These are phyloP conservation scores for Pheosia gnoma DNA, from an alignment of 2,888 invertebrate species.

Conservation along the genomic window DNA sequence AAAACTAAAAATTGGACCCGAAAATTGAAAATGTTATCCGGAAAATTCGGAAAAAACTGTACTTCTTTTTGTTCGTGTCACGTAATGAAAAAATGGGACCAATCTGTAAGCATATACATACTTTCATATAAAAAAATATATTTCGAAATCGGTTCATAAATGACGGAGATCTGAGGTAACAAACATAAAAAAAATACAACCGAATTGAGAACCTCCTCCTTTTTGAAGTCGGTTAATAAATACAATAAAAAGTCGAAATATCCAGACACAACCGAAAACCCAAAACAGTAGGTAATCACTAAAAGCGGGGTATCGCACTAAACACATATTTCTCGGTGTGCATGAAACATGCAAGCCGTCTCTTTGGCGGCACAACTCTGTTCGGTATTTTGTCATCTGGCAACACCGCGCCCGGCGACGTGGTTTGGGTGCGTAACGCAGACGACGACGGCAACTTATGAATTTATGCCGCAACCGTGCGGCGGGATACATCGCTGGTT, in stretches of 20 bases:
- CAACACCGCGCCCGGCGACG: constrained; percentile 42
- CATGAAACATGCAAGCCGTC: constrained; percentile 53
- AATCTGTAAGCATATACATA: too few species aligned
- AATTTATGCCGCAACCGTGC: neutral
- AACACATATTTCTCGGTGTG: constrained; percentile 22
- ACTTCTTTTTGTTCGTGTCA: too few species aligned
- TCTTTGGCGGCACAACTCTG: constrained; percentile 46
- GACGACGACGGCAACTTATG: constrained; percentile 3
- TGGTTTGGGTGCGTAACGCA: constrained; percentile 43
- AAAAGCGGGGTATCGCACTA: constrained; percentile 3
- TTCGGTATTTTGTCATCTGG: constrained; percentile 59
- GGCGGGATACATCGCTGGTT: neutral
- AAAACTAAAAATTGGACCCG: too few species aligned
- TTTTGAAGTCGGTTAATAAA: too few species aligned
- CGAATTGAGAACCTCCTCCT: too few species aligned
- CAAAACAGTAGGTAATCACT: neutral
- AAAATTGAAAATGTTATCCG: too few species aligned
- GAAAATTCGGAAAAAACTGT: too few species aligned
- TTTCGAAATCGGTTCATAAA: too few species aligned
- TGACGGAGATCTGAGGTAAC: too few species aligned
- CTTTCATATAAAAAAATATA: too few species aligned
- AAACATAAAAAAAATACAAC: too few species aligned
- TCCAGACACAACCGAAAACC: neutral
- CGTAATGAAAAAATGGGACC: too few species aligned
- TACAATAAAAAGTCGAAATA: neutral